phyloP scores from a whole-genome alignment of 2,888 invertebrate genomes.

The Phyto melanocephala region DNA sequence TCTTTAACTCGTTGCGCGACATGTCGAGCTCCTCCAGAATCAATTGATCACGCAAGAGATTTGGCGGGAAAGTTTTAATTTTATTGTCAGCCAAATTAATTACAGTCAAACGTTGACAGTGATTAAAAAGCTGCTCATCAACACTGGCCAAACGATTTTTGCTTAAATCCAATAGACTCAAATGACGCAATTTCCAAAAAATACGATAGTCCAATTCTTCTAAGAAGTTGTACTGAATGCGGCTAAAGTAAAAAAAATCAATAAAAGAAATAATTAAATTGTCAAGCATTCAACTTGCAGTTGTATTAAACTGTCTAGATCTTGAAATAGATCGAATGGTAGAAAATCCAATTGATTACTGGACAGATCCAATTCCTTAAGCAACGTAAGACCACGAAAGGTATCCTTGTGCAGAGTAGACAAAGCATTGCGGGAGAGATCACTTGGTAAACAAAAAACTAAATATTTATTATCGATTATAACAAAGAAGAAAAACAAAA shows the following conservation, averaged over 20 bases:
- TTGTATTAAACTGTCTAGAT: conserved; percentile 81
- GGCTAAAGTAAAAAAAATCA: too few species aligned
- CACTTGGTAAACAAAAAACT: conserved; percentile 78
- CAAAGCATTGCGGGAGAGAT: conserved; percentile 84
- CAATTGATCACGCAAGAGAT: conserved; percentile 80
- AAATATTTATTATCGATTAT: not conserved
- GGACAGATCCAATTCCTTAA: conserved; percentile 83
- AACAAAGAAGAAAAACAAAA: not conserved
- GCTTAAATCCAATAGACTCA: conserved; percentile 83
- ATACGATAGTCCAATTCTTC: conserved; percentile 80
- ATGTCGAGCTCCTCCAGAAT: conserved; percentile 84
- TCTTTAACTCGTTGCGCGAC: conserved; percentile 82
- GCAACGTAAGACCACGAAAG: conserved; percentile 81
- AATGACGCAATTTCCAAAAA: conserved; percentile 80
- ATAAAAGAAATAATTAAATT: not conserved
- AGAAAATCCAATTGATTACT: conserved; percentile 84
- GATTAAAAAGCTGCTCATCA: conserved; percentile 80
- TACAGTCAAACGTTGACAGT: conserved; percentile 75
- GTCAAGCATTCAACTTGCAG: conserved; percentile 79
- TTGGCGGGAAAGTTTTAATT: conserved; percentile 80
- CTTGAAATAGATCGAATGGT: conserved; percentile 82
- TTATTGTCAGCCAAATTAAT: conserved; percentile 78
- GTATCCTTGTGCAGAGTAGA: conserved; percentile 83
- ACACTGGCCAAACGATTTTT: conserved; percentile 81
- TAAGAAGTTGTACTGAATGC: conserved; percentile 82